phyloP scores from a whole-genome alignment of 2,113 vertebrate genomes.

The Heliornis fulica region DNA sequence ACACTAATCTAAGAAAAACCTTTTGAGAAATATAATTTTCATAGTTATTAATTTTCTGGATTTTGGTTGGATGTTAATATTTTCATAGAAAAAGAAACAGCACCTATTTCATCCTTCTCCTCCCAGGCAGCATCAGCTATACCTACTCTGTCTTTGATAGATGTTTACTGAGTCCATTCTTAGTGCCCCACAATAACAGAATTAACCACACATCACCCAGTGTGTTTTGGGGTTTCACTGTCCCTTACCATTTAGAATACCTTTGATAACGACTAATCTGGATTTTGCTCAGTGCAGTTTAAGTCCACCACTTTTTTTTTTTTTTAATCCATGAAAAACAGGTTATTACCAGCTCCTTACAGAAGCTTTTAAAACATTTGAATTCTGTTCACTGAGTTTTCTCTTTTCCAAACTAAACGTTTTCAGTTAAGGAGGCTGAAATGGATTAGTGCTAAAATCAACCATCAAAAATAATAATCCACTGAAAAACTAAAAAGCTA shows the following conservation, averaged over 20 bases:
- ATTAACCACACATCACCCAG: not conserved
- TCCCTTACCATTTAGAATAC: not conserved
- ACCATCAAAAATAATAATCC: not conserved
- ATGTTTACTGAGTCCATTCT: not conserved
- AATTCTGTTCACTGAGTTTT: not conserved
- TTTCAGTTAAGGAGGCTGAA: not conserved
- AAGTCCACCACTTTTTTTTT: not conserved
- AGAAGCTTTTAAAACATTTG: conserved; percentile 20
- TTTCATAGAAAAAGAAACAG: not conserved
- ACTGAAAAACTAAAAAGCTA: not conserved
- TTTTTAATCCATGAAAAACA: not conserved
- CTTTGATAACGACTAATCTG: not conserved
- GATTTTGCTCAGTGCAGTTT: not conserved
- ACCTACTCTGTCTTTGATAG: not conserved
- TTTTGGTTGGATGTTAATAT: not conserved
- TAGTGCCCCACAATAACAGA: not conserved
- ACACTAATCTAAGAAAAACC: not conserved
- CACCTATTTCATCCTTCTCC: not conserved
- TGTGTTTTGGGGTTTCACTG: not conserved
- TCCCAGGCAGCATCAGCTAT: not conserved
- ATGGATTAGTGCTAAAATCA: conserved; percentile 2
- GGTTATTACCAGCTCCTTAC: not conserved
- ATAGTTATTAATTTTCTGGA: not conserved
- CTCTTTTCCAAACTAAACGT: not conserved
- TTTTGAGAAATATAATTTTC: not conserved